Percentiles rank a stretch among this genome's conserved stretches.
Conservation (phyloP, 2,888 invertebrate genomes). For the Leptinotarsa peninsularis region DNA sequence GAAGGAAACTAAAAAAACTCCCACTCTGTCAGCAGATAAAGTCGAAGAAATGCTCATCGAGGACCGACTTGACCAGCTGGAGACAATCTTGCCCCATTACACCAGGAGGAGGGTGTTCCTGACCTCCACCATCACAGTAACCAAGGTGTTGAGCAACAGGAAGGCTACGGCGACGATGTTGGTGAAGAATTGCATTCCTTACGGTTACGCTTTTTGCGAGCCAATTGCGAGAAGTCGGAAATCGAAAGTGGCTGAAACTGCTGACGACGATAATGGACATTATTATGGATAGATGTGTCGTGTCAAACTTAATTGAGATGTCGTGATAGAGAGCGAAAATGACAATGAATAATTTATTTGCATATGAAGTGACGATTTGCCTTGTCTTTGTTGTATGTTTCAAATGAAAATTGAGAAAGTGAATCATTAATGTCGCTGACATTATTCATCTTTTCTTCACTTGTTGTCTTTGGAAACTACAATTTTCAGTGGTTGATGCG, state of each 20-base stretch:
- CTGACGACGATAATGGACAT: constrained; percentile 43
- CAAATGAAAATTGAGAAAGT: neutral
- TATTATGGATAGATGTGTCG: constrained; percentile 40
- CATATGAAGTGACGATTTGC: neutral
- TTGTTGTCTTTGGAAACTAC: no score
- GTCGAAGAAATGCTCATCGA: constrained; percentile 61
- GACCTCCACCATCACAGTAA: constrained; percentile 64
- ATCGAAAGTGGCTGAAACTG: constrained; percentile 51
- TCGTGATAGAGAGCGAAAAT: constrained; percentile 32
- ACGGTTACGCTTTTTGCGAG: constrained; percentile 60
- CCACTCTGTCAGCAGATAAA: constrained; percentile 49
- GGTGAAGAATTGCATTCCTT: constrained; percentile 64
- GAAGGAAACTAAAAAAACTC: constrained; percentile 51
- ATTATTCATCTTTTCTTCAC: no score
- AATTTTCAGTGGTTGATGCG: no score
- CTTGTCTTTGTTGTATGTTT: neutral
- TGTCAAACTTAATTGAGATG: constrained; percentile 11
- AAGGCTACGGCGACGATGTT: constrained; percentile 61
- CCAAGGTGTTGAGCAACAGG: constrained; percentile 58
- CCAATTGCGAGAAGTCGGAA: constrained; percentile 49
- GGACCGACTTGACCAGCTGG: constrained; percentile 62
- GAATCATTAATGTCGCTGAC: neutral
- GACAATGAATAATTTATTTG: constrained; percentile 14
- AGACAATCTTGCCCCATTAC: constrained; percentile 63
- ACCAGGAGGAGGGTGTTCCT: constrained; percentile 60